A percentile compares a stretch with the other conserved stretches of the same genome.
These are phyloP conservation scores for Mechanitis mazaeus DNA, from an alignment of 2,888 invertebrate species.

Conservation along the genomic window DNA sequence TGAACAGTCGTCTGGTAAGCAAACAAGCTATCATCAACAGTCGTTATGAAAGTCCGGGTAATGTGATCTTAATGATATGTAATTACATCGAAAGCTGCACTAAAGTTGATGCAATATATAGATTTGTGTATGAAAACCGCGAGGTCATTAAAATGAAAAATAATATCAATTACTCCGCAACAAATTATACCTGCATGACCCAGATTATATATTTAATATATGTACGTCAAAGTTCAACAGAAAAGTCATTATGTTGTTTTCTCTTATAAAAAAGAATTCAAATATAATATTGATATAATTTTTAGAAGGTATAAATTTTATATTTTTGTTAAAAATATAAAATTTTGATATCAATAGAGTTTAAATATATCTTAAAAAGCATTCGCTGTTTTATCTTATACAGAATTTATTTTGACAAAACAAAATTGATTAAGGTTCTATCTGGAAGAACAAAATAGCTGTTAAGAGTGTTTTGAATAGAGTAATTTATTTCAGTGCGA, in stretches of 20 bases:
- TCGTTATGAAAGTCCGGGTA: conserved; percentile 1
- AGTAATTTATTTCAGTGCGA: conserved; percentile 2
- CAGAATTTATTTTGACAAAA: conserved; percentile 2
- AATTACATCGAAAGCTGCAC: conserved; percentile 12
- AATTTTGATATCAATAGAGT: too few species aligned
- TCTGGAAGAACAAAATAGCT: conserved; percentile 7
- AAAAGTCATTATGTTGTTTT: neutral
- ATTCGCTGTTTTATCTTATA: neutral
- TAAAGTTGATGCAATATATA: conserved; percentile 5
- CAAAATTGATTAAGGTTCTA: neutral
- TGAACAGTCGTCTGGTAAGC: conserved; percentile 5
- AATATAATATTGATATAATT: too few species aligned
- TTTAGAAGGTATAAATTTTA: too few species aligned
- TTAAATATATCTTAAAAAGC: neutral
- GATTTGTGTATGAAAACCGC: conserved; percentile 4
- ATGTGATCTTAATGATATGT: conserved; percentile 13
- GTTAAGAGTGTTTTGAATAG: conserved; percentile 6
- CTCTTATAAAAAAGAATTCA: too few species aligned
- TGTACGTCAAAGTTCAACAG: neutral
- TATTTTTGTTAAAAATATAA: too few species aligned
- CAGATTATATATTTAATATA: neutral
- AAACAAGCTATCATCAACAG: conserved; percentile 16
- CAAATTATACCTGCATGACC: conserved; percentile 5
- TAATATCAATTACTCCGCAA: conserved; percentile 1
- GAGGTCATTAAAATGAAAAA: conserved; percentile 1